Evolutionary conservation across 2,797 vertebrate genomes (phyloP).

Genomic region (Taeniopygia guttata): DNA sequence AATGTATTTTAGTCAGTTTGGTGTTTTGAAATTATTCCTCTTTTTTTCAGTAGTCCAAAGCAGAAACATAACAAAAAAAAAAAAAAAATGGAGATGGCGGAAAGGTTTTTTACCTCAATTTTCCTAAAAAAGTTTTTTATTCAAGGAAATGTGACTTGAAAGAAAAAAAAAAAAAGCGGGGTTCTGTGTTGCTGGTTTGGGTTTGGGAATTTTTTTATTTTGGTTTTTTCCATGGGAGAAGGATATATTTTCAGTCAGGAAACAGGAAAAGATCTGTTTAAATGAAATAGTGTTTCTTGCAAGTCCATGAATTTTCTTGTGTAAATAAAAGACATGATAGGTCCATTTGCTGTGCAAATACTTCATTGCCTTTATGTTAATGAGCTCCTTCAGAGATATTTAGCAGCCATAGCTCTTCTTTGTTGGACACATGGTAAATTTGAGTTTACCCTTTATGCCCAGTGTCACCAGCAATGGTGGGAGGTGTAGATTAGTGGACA

Average conservation of each 20-base stretch:
- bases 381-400: background rate
- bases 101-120: background rate
- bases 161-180: background rate
- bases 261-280: background rate
- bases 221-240: background rate
- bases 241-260: background rate
- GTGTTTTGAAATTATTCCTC: background rate
- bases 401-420: background rate
- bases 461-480: background rate
- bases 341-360: background rate
- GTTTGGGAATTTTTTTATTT: fast-evolving
- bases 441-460: background rate
- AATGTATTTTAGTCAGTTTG: background rate
- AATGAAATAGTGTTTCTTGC: background rate
- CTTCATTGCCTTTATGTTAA: background rate
- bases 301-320: background rate
- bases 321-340: background rate
- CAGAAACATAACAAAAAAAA: background rate
- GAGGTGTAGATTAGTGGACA: background rate
- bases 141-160: background rate
- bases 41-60: background rate
- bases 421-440: background rate
- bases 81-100: background rate
- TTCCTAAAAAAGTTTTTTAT: background rate
- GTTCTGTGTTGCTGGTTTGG: background rate